These are phyloP conservation scores for Candoia aspera DNA, from an alignment of 2,113 vertebrate genomes.

Conservation along the genomic window DNA sequence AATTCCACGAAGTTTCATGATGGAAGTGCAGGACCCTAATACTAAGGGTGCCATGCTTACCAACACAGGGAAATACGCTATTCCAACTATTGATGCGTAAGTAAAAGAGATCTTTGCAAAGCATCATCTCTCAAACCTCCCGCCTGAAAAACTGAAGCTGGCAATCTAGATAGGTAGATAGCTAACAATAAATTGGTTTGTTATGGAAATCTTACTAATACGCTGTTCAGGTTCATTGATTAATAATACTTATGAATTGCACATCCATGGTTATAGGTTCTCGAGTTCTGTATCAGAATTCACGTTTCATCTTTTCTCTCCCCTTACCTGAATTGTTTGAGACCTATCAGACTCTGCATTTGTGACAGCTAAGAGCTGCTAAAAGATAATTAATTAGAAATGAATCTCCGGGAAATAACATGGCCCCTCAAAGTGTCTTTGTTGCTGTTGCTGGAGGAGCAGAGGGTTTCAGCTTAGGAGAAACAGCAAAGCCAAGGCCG, in stretches of 20 bases:
- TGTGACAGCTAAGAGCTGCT: neutral
- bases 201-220: neutral
- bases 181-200: neutral
- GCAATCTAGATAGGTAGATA: neutral
- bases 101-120: slow-evolving; percentile 52
- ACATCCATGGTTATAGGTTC: neutral
- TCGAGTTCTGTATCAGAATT: neutral
- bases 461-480: neutral
- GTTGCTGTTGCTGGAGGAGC: neutral
- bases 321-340: neutral
- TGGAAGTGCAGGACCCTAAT: slow-evolving; percentile 93
- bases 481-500: neutral
- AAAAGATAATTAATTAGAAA: no score
- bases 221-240: neutral
- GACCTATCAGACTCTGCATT: neutral
- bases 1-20: slow-evolving; percentile 97
- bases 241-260: neutral
- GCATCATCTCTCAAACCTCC: no score
- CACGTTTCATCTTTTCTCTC: neutral
- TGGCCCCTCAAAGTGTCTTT: neutral
- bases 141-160: neutral
- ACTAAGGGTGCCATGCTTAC: slow-evolving; percentile 97
- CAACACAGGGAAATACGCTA: slow-evolving; percentile 92
- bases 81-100: slow-evolving; percentile 96
- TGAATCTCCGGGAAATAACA: no score